Evolutionary conservation across 2,797 vertebrate genomes (phyloP).

Genomic region (Australoheros facetus): DNA sequence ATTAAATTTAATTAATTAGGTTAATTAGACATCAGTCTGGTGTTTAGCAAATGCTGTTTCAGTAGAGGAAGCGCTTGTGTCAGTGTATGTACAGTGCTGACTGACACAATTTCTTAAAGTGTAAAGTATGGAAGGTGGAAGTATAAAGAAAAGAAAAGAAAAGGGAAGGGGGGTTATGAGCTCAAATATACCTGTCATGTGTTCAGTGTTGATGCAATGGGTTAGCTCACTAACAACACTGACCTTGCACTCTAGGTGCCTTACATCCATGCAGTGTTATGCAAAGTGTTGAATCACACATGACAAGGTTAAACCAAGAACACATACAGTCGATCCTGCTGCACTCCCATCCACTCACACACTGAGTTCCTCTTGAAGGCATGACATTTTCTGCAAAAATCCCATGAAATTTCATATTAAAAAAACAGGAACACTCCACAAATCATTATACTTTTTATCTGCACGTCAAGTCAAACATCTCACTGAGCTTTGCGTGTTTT

Average conservation of each 20-base stretch:
- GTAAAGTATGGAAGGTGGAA: neutral
- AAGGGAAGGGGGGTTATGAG: neutral
- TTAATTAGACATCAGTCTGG: slow-evolving; percentile 12
- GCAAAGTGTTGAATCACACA: neutral
- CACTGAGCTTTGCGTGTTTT: neutral
- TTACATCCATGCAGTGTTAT: neutral
- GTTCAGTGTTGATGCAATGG: neutral
- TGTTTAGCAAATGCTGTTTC: neutral
- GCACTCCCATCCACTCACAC: neutral
- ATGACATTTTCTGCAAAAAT: neutral
- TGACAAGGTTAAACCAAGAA: neutral
- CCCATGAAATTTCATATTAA: neutral
- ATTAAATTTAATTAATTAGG: slow-evolving; percentile 3
- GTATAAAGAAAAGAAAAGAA: neutral
- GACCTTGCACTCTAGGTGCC: neutral
- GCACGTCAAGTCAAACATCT: neutral
- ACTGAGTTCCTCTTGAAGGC: neutral
- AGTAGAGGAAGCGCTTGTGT: neutral
- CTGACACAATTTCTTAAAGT: slow-evolving; percentile 7
- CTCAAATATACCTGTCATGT: neutral
- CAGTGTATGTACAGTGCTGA: neutral
- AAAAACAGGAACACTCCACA: neutral
- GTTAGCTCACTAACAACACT: neutral
- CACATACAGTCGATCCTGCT: neutral
- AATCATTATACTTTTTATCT: neutral